Percentiles rank a stretch among this genome's conserved stretches.
phyloP scores from a whole-genome alignment of 1,140 invertebrate genomes.

The Drosophila grimshawi region DNA sequence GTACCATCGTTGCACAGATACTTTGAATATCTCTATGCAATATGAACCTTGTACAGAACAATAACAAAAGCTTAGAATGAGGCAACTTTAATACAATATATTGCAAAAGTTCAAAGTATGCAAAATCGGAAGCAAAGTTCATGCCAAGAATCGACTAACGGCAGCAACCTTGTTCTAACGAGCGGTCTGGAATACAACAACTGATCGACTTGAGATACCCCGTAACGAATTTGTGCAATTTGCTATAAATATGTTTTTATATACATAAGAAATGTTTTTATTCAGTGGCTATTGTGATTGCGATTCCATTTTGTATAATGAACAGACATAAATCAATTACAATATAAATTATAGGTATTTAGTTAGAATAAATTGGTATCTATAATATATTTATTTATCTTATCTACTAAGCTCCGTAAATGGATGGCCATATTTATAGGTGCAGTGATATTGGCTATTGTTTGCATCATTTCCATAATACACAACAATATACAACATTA shows the following conservation, averaged over 20 bases:
- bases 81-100: conserved; percentile 53
- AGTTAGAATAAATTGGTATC: too few species aligned
- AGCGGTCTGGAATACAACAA: not conserved
- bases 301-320: too few species aligned
- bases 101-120: conserved; percentile 76
- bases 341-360: too few species aligned
- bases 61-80: conserved; percentile 33
- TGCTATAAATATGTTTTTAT: too few species aligned
- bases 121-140: conserved; percentile 56
- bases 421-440: not conserved
- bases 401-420: not conserved
- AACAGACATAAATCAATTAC: too few species aligned
- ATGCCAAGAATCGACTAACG: conserved; percentile 43
- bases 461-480: not conserved
- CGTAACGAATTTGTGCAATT: too few species aligned
- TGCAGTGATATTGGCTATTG: not conserved
- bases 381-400: not conserved
- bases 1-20: not conserved
- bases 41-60: conserved; percentile 11
- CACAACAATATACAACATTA: not conserved
- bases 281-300: too few species aligned
- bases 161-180: conserved; percentile 57
- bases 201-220: not conserved
- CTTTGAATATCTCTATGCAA: not conserved
- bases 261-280: too few species aligned